Evolutionary conservation across 2,113 vertebrate species (phyloP).

Genomic region (Passerina amoena): DNA sequence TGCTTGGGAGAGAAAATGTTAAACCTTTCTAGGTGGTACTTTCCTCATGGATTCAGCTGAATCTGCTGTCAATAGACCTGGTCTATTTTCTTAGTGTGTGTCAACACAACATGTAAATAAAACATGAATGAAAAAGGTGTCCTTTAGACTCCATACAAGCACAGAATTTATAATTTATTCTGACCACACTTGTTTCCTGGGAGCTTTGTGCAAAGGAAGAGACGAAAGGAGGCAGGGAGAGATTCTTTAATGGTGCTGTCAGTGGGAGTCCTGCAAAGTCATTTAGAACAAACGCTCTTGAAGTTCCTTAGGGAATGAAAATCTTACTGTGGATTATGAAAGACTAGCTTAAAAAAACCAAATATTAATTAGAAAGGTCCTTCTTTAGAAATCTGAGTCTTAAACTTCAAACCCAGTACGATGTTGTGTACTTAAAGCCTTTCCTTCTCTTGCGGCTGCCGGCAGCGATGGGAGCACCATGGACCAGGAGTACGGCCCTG

Average conservation of each 20-base stretch:
- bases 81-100: slow-evolving; percentile 6
- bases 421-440: neutral
- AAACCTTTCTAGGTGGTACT: neutral
- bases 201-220: slow-evolving; percentile 19
- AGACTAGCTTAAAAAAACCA: neutral
- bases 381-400: neutral
- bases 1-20: neutral
- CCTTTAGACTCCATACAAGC: neutral
- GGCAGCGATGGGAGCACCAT: slow-evolving; percentile 87
- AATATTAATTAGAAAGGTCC: slow-evolving; percentile 13
- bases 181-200: neutral
- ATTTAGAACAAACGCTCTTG: slow-evolving; percentile 39
- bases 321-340: slow-evolving; percentile 19
- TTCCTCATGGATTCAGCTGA: neutral
- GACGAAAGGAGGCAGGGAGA: neutral
- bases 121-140: slow-evolving; percentile 7
- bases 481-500: slow-evolving; percentile 93
- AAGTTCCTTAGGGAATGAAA: slow-evolving; percentile 17
- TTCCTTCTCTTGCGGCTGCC: slow-evolving; percentile 40
- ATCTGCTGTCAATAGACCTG: neutral
- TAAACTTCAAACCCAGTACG: neutral
- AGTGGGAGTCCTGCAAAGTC: slow-evolving; percentile 34
- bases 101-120: slow-evolving; percentile 35
- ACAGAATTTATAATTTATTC: slow-evolving; percentile 7
- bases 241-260: neutral